phyloP scores from a whole-genome alignment of 2,113 vertebrate species.

The Pluvianellus socialis region DNA sequence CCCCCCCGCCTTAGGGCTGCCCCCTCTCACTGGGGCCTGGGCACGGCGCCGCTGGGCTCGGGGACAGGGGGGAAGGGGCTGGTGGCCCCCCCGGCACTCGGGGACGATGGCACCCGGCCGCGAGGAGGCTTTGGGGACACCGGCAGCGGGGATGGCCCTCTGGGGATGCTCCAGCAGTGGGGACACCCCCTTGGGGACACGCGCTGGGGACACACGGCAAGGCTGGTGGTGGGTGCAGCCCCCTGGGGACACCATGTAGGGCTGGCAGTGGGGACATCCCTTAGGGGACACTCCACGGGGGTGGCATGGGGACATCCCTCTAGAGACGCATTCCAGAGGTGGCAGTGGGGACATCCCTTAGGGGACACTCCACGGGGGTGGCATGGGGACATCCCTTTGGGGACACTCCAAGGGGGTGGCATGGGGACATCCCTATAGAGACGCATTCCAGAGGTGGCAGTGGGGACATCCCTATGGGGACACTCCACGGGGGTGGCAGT shows the following conservation, averaged over 20 bases:
- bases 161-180: background rate
- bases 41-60: background rate
- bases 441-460: too few relatives aligned
- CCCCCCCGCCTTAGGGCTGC: background rate
- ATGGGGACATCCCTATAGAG: too few relatives aligned
- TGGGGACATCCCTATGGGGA: background rate
- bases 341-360: too few relatives aligned
- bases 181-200: background rate
- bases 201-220: background rate
- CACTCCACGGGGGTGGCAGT: background rate
- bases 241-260: background rate
- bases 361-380: background rate
- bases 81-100: too few relatives aligned
- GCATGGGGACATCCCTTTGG: too few relatives aligned
- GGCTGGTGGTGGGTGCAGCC: background rate
- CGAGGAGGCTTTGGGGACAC: background rate
- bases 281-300: background rate
- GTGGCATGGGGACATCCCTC: background rate
- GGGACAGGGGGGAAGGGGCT: background rate
- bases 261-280: too few relatives aligned
- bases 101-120: accelerated
- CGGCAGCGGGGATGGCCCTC: accelerated
- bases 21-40: background rate
- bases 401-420: too few relatives aligned
- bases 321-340: too few relatives aligned